Percentiles rank a stretch among this genome's conserved stretches.
Conservation (phyloP, 2,888 invertebrate species). For the Bellardia pandia region DNA sequence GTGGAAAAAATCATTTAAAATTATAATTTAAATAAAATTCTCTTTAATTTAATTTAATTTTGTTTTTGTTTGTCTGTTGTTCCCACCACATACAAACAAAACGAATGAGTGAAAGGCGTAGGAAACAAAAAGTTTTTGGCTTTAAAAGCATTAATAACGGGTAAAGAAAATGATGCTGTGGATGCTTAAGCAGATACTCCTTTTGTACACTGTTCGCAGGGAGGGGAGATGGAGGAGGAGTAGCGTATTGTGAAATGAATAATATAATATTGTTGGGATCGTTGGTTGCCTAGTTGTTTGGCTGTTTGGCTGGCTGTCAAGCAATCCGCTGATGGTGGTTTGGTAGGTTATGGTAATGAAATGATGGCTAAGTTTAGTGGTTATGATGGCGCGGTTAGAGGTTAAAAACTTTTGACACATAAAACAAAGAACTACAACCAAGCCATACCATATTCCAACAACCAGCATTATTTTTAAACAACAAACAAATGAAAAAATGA, state of each 20-base stretch:
- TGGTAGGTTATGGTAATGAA: constrained; percentile 48
- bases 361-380: constrained; percentile 60
- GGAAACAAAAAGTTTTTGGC: constrained; percentile 52
- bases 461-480: constrained; percentile 26
- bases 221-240: background rate
- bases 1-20: constrained; percentile 41
- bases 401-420: constrained; percentile 57
- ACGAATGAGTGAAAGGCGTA: constrained; percentile 44
- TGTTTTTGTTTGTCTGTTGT: background rate
- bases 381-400: constrained; percentile 60
- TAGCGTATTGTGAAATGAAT: background rate
- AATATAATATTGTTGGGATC: constrained; percentile 28
- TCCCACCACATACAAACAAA: constrained; percentile 20
- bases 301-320: constrained; percentile 46
- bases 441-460: constrained; percentile 1
- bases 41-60: constrained; percentile 50
- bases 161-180: constrained; percentile 38
- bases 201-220: background rate
- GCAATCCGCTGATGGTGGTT: constrained; percentile 34
- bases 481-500: constrained; percentile 31
- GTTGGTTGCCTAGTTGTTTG: constrained; percentile 40
- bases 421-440: constrained; percentile 28
- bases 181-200: constrained; percentile 29
- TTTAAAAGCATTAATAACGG: constrained; percentile 53
- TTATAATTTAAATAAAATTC: constrained; percentile 60